These are phyloP conservation scores for Aphaenogaster floridana DNA, from an alignment of 1,140 invertebrate genomes.

Conservation along the genomic window DNA sequence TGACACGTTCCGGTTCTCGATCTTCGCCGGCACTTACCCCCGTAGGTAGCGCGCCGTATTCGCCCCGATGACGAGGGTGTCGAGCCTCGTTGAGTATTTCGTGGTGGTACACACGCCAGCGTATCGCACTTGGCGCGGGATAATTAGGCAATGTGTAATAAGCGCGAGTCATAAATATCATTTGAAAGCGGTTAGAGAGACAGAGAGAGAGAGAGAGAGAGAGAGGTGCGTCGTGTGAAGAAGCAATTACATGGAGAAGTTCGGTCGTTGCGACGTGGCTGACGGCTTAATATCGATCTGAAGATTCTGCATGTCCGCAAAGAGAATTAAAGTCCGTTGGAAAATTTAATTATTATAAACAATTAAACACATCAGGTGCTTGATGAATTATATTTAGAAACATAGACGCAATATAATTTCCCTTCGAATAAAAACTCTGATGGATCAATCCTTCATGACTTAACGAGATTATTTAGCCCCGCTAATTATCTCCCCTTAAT, in stretches of 20 bases:
- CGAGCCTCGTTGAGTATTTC: conserved; percentile 37
- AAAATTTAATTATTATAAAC: neutral
- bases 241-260: conserved; percentile 12
- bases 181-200: conserved; percentile 14
- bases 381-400: neutral
- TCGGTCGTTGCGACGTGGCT: neutral
- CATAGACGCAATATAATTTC: neutral
- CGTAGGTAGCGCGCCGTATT: conserved; percentile 44
- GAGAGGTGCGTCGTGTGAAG: neutral
- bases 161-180: neutral
- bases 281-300: neutral
- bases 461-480: neutral
- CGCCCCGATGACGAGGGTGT: conserved; percentile 41
- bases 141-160: conserved; percentile 42
- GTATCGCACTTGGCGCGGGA: conserved; percentile 1
- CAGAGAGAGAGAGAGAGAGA: neutral
- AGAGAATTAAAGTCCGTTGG: neutral
- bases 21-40: conserved; percentile 60
- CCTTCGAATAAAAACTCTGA: neutral
- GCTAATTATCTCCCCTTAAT: neutral
- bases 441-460: neutral
- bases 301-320: neutral
- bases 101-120: conserved; percentile 1
- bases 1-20: conserved; percentile 70
- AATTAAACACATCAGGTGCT: neutral